Evolutionary conservation across 2,797 vertebrate species (phyloP).

Genomic region (Choloepus didactylus): DNA sequence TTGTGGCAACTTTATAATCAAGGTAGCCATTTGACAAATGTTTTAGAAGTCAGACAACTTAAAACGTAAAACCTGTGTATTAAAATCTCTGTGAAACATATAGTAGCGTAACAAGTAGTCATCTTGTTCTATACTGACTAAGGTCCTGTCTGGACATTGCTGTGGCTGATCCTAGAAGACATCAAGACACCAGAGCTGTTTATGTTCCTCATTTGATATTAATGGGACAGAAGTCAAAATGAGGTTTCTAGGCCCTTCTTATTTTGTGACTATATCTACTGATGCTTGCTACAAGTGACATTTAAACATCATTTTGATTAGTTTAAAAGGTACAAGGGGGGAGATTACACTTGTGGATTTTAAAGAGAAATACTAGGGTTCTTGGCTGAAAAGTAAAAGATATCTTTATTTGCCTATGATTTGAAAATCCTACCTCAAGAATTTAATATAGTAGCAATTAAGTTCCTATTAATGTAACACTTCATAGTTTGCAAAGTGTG

Average conservation of each 20-base stretch:
- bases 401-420: slow-evolving; percentile 15
- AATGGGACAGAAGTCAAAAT: slow-evolving; percentile 2
- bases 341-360: slow-evolving; percentile 25
- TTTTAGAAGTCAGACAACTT: slow-evolving; percentile 30
- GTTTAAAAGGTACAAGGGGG: not conserved
- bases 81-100: slow-evolving; percentile 51
- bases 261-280: slow-evolving; percentile 35
- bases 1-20: slow-evolving; percentile 48
- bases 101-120: not conserved
- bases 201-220: slow-evolving; percentile 4
- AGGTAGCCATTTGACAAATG: slow-evolving; percentile 15
- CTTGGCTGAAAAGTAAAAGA: slow-evolving; percentile 34
- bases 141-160: not conserved
- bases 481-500: slow-evolving; percentile 34
- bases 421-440: not conserved
- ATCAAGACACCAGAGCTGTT: not conserved
- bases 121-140: not conserved
- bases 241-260: not conserved
- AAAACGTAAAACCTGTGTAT: not conserved
- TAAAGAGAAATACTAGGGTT: slow-evolving; percentile 43
- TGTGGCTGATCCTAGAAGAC: not conserved
- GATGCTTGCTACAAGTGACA: not conserved
- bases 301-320: slow-evolving; percentile 3
- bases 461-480: not conserved
- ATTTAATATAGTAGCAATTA: slow-evolving; percentile 17